Base-by-base conservation (phyloP, 2,113 vertebrate genomes). In the Microcebus jonahi region DNA sequence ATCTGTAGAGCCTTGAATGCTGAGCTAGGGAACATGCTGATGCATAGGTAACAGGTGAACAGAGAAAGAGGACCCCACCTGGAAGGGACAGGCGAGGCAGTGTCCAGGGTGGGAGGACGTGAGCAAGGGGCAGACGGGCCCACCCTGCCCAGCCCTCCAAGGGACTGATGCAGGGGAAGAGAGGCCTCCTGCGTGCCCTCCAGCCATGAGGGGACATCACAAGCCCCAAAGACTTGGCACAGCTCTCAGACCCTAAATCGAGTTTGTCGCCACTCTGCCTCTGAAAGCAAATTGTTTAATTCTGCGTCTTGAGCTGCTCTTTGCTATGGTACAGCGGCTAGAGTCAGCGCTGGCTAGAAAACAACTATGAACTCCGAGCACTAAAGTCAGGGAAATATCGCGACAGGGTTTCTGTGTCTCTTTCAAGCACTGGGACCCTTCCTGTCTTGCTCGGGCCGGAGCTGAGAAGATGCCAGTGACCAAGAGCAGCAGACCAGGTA, bases 401-500 rank as follows among this genome's bases (percentile, higher is more conserved):
- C 1, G 25, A 6, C 2, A 50, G 71, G n/a, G 55, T 91, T 10
- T 45, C 29, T 3, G 25, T 4, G 57, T 34, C 59, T 94, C 68
- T 93, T 10, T 2, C 5, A 59, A 65, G 50, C 34, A 8, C n/a
- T n/a, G n/a, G 2, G 13, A 20, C 2, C 39, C 10, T n/a, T n/a
- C 65, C 76, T 2, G 3, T 0, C 0, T 17, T 3, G 63, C 90
- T 53, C 2, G 3, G 4, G 39, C 0, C 2, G 0, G 2, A 1
- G 57, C 4, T 0, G 1, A 77, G 9, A 25, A 1, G 7, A 39
- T 14, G 9, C 42, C 1, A 0, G 1, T 45, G 53, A 36, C n/a
- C 34, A 4, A 57, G 91, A 50, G 39, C 71, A 15, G 15, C 39
- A 15, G 31, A 14, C 25, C 57, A 50, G 23, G 3, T 36, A 12